phyloP scores from a whole-genome alignment of 2,888 invertebrate species.

The Sturmia bella region DNA sequence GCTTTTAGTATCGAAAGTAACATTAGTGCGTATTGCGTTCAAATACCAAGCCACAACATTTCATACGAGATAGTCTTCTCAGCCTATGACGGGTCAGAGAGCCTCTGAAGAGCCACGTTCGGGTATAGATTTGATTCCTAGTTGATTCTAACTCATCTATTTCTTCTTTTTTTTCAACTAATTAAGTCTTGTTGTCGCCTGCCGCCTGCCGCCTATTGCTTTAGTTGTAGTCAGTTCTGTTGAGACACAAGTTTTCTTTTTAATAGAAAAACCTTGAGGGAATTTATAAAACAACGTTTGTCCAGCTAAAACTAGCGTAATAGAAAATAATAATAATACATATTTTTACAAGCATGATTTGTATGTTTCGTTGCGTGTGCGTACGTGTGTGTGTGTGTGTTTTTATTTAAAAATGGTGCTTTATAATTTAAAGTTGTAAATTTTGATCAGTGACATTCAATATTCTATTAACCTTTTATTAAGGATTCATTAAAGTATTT shows the following conservation, averaged over 20 bases:
- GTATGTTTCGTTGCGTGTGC: neutral
- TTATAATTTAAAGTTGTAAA: conserved; percentile 20
- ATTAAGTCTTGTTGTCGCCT: too few relatives aligned
- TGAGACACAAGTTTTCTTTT: conserved; percentile 10
- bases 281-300: neutral
- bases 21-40: too few relatives aligned
- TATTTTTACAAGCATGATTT: neutral
- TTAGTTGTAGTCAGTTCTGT: neutral
- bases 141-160: too few relatives aligned
- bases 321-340: neutral
- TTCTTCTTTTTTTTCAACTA: too few relatives aligned
- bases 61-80: too few relatives aligned
- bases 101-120: too few relatives aligned
- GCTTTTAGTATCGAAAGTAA: too few relatives aligned
- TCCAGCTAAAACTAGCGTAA: neutral
- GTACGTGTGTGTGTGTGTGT: neutral
- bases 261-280: conserved; percentile 10
- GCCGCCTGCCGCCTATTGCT: neutral
- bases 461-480: neutral
- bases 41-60: too few relatives aligned
- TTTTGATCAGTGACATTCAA: neutral
- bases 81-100: too few relatives aligned
- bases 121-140: too few relatives aligned
- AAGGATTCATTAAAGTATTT: neutral
- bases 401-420: conserved; percentile 18